phyloP scores from a whole-genome alignment of 2,113 vertebrate genomes.

The Takifugu flavidus region DNA sequence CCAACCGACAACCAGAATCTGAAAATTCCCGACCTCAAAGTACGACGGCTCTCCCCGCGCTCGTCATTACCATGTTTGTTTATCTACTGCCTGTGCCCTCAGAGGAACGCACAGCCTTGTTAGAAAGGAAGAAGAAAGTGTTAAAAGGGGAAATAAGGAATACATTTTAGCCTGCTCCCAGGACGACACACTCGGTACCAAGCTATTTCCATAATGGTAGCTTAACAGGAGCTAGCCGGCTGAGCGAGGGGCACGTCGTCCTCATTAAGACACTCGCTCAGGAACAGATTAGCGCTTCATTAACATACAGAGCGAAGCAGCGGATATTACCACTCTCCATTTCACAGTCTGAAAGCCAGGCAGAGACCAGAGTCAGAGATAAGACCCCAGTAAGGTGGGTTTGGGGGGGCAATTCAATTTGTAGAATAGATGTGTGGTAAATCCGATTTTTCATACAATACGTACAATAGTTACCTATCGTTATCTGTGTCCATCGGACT shows the following conservation, averaged over 20 bases:
- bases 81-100: constrained; percentile 63
- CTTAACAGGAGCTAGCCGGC: constrained; percentile 64
- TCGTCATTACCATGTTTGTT: constrained; percentile 75
- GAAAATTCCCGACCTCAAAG: constrained; percentile 61
- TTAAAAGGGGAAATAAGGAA: constrained; percentile 74
- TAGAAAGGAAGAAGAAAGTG: constrained; percentile 63
- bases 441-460: too few species aligned
- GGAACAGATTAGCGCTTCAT: constrained; percentile 75
- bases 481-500: too few species aligned
- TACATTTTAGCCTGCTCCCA: constrained; percentile 66
- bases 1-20: constrained; percentile 47
- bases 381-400: constrained; percentile 48
- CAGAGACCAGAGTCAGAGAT: constrained; percentile 60
- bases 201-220: constrained; percentile 74
- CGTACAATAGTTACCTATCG: too few species aligned
- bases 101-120: constrained; percentile 66
- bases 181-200: constrained; percentile 35
- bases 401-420: constrained; percentile 57
- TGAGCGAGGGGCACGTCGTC: constrained; percentile 61
- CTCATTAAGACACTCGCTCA: constrained; percentile 74
- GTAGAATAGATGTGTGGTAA: not conserved
- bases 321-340: constrained; percentile 72
- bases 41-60: constrained; percentile 52
- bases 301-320: constrained; percentile 75
- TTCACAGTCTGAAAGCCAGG: constrained; percentile 71